A percentile compares a stretch with the other conserved stretches of the same genome.
These are phyloP conservation scores for Anguilla anguilla DNA, from an alignment of 2,797 vertebrate genomes.

Conservation along the genomic window DNA sequence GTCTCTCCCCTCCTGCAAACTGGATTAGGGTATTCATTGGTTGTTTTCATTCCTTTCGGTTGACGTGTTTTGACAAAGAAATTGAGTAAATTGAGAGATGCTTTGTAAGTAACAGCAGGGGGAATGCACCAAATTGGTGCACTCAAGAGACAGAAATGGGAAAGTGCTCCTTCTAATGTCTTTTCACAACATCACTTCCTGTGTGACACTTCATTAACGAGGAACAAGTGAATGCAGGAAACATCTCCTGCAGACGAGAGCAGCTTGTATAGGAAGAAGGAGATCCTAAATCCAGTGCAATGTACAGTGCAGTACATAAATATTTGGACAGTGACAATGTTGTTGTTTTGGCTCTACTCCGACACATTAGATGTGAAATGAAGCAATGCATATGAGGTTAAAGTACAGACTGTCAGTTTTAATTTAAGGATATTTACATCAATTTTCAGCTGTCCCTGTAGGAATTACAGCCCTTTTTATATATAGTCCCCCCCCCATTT, in stretches of 20 bases:
- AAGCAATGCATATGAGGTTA: neutral
- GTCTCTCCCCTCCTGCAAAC: neutral
- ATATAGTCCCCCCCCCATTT: too few species aligned
- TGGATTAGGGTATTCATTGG: conserved; percentile 14
- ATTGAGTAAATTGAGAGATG: conserved; percentile 19
- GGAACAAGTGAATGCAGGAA: conserved; percentile 9
- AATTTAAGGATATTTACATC: too few species aligned
- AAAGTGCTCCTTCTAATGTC: conserved; percentile 54
- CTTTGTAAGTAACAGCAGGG: neutral
- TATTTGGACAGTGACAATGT: neutral
- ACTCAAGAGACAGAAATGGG: conserved; percentile 32
- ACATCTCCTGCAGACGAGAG: neutral
- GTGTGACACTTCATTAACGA: conserved; percentile 55
- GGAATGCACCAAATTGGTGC: neutral
- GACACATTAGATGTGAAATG: neutral
- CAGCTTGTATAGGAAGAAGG: neutral
- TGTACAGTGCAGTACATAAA: neutral
- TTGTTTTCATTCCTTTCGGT: neutral
- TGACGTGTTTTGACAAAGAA: conserved; percentile 17
- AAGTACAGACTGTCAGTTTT: neutral
- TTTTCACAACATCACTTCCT: conserved; percentile 49
- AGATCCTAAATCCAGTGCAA: neutral
- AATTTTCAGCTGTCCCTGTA: too few species aligned
- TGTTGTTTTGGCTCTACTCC: neutral
- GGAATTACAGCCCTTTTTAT: too few species aligned